Evolutionary conservation across 2,888 invertebrate genomes (phyloP), one percentile per base, ranked within the genome.

Genomic region (Mimachlamys varia): DNA sequence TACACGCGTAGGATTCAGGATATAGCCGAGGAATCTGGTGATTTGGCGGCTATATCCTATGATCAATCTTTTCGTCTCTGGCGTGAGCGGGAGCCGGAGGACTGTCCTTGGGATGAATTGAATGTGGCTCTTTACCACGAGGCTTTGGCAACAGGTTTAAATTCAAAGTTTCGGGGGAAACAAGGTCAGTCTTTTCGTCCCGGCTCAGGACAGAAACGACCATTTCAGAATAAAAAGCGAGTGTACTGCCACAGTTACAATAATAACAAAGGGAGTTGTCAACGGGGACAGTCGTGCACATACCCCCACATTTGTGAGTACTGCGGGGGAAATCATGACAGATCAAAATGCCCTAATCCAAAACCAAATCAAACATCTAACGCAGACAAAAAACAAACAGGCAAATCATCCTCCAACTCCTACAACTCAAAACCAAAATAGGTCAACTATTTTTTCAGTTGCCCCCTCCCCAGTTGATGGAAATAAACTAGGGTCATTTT

Each of bases 171-270:
- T 33, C 33, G 7, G 5, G 13, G 5, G 1, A 76, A 76, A 7
- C 76, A 76, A 15, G 76, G 76, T 3, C 76, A 76, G 58, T n/a
- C 58, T 58, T 58, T 76, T 76, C 76, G 76, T 33, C 33, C 76
- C 10, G 7, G 22, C n/a, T 62, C 62, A 7, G 22, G 22, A 3
- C 62, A 62, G 22, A 62, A 62, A 62, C 22, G 62, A 10, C 62
- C 62, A 22, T 62, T 62, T 62, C 62, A n/a, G n/a, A 7, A 7
- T 22, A 22, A n/a, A 22, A 62, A 62, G n/a, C 62, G 62, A 7
- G 22, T 62, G 0, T 62, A 22, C 62, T 62, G 62, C 22, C 62
- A 62, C 22, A 62, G 62, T 10, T 62, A 22, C 62, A 62, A 62
- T n/a, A 62, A 62, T 22, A 62, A 62, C 62, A 62, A 62, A 7